Percentiles rank a stretch among this genome's conserved stretches.
These are phyloP conservation scores for Ursus arctos DNA, from an alignment of 2,113 vertebrate genomes.

Conservation along the genomic window DNA sequence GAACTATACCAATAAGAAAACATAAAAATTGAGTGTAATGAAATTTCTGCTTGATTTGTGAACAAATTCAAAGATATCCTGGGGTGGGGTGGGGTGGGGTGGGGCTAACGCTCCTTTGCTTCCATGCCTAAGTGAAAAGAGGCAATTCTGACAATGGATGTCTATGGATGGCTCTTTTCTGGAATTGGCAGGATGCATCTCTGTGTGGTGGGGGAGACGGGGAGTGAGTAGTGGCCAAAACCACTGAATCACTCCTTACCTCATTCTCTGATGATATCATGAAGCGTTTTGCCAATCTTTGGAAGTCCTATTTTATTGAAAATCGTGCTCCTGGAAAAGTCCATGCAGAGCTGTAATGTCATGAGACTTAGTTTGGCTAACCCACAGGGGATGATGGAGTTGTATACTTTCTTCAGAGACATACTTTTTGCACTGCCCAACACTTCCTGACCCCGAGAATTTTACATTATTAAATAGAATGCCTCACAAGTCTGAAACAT, in stretches of 20 bases:
- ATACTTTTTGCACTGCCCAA: background rate
- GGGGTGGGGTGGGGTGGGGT: no score
- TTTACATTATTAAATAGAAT: constrained; percentile 19
- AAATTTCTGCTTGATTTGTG: background rate
- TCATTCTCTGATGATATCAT: constrained; percentile 46
- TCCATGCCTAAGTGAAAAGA: background rate
- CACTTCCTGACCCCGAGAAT: background rate
- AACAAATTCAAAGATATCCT: background rate
- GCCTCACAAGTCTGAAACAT: background rate
- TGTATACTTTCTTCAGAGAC: background rate
- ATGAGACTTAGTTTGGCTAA: background rate
- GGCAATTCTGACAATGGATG: background rate
- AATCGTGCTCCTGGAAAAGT: background rate
- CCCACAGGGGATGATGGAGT: background rate
- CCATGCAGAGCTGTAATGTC: background rate
- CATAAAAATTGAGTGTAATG: background rate
- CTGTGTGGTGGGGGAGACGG: rapidly evolving
- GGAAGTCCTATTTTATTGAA: background rate
- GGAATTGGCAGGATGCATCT: background rate
- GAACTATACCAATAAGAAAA: background rate
- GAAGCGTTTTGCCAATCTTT: constrained; percentile 47
- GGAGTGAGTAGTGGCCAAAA: background rate
- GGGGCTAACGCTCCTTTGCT: background rate
- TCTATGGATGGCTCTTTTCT: background rate
- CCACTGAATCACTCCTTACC: constrained; percentile 3